Conservation (phyloP, 2,113 vertebrate species). For the Carassius gibelio region DNA sequence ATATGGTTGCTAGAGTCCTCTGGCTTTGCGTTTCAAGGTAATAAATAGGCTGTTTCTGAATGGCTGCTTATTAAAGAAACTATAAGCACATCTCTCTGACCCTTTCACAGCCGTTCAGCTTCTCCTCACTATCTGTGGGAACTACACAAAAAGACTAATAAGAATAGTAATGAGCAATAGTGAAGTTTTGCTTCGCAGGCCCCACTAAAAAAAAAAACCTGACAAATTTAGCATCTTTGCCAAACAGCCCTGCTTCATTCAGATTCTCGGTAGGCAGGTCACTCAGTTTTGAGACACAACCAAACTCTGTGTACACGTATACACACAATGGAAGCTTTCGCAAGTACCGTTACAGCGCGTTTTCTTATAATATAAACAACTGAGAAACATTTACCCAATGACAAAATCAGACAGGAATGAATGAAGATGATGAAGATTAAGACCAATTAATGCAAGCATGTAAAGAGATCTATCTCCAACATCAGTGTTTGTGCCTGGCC, state of each 20-base stretch:
- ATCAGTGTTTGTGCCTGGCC: background rate
- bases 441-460: background rate
- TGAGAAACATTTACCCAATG: background rate
- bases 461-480: background rate
- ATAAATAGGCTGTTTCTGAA: background rate
- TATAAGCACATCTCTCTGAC: background rate
- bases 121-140: background rate
- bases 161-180: background rate
- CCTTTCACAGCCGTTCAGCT: background rate
- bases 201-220: background rate
- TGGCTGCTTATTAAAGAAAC: no score
- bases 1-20: no score
- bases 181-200: background rate
- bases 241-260: background rate
- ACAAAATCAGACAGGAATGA: background rate
- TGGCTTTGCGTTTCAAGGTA: no score
- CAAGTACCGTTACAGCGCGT: background rate
- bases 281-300: background rate
- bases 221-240: background rate
- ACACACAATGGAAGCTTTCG: background rate
- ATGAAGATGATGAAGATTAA: background rate
- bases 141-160: background rate
- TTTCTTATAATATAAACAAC: background rate
- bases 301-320: slow-evolving; percentile 4
- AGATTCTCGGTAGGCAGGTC: background rate